Evolutionary conservation across 2,113 vertebrate genomes (phyloP).

Genomic region (Cryptoleucopteryx plumbea): DNA sequence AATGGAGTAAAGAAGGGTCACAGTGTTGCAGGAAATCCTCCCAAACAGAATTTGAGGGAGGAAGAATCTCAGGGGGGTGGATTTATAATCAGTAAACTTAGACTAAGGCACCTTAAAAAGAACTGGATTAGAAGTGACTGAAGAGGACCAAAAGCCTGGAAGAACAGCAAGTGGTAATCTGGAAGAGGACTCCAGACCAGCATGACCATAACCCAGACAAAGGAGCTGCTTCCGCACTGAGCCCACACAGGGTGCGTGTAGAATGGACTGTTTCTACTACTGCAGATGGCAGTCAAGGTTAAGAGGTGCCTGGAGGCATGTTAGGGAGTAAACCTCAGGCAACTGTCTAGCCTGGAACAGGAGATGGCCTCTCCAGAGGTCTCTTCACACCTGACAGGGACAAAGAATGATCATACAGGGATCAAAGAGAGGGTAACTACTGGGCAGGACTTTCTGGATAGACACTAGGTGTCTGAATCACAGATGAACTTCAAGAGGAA

Average conservation of each 20-base stretch:
- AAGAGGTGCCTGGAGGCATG: not conserved
- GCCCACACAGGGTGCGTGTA: accelerated
- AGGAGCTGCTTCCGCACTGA: not conserved
- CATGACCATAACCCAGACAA: not conserved
- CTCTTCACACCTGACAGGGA: not conserved
- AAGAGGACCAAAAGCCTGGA: not conserved
- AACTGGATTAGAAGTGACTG: not conserved
- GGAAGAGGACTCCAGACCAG: not conserved
- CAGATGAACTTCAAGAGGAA: not conserved
- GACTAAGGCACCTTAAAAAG: not conserved
- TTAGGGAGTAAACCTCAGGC: not conserved
- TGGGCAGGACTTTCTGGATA: not conserved
- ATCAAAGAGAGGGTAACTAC: not conserved
- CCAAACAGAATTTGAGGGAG: not conserved
- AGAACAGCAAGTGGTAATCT: not conserved
- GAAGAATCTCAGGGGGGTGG: not conserved
- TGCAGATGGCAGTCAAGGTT: not conserved
- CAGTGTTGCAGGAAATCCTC: not conserved
- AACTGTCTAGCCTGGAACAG: not conserved
- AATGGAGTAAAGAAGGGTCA: not conserved
- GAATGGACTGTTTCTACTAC: not conserved
- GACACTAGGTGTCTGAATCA: not conserved
- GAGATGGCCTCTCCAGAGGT: not conserved
- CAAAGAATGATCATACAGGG: not conserved
- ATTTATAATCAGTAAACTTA: not conserved